Evolutionary conservation across 2,113 vertebrate species (phyloP), one percentile per base, ranked within the genome.

Genomic region (Semicossyphus pulcher): DNA sequence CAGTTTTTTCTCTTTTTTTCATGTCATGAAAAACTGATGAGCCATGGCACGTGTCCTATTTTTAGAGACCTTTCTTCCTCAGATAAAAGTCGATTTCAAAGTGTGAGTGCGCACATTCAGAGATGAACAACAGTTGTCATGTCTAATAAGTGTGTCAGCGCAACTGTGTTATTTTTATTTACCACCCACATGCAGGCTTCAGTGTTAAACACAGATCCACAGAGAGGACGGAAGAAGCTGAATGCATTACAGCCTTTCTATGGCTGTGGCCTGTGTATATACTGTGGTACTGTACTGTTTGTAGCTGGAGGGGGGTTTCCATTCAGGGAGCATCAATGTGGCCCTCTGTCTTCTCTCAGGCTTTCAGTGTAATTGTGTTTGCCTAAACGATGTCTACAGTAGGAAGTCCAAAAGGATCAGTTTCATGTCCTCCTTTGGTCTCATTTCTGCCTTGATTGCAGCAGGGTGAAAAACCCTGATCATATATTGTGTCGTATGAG

Each of bases 21-120:
- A 54, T 75, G 48, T 78, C 58, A 81, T 88, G 53, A 84, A 87
- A 89, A 85, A 85, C 77, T 86, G 75, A 91, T 85, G 68, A 83
- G 85, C 80, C 49, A 52, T 54, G 63, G 53, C 63, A 72, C 5
- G 23, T 1, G 2, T 52, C 58, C 63, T 85, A 88, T 86, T 86
- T 88, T 79, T 86, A 79, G 81, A 69, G 36, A 16, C 36, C 28
- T 4, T 70, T 71, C 56, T 62, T 76, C 49, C 20, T 62, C 61
- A 21, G 59, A 84, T 66, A 68, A 64, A 59, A 79, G 65, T 36
- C 21, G 23, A 26, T 59, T 57, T 72, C 0, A 75, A 52, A 54
- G 52, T 69, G 26, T 23, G 45, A 9, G 31, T 49, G 41, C 11
- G 4, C 23, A 34, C 41, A 61, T 68, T 68, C 21, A 64, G 59